phyloP scores from a whole-genome alignment of 2,113 vertebrate species.

The Cyanoderma ruficeps region DNA sequence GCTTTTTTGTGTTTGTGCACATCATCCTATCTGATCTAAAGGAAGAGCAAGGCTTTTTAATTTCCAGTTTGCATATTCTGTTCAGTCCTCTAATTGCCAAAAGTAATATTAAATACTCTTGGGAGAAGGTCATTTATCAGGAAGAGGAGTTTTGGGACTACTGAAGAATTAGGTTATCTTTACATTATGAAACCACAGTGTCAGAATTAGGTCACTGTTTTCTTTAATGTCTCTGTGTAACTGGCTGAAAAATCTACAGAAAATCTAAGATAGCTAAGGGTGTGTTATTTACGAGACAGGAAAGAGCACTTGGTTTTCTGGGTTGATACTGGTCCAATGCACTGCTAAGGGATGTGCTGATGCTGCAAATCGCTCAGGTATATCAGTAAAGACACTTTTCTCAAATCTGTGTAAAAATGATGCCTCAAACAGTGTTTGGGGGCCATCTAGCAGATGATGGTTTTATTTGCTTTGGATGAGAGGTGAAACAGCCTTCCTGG shows the following conservation, averaged over 20 bases:
- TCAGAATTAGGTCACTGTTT: slow-evolving; percentile 34
- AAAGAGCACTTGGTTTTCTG: background rate
- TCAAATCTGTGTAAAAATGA: background rate
- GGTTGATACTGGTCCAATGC: background rate
- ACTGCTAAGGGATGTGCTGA: background rate
- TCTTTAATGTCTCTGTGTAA: background rate
- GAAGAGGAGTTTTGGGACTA: background rate
- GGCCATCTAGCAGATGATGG: background rate
- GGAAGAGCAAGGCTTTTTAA: background rate
- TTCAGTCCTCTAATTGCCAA: background rate
- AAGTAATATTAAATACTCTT: background rate
- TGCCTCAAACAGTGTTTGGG: background rate
- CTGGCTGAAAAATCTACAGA: background rate
- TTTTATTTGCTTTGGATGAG: background rate
- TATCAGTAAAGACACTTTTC: background rate
- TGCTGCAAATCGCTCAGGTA: background rate
- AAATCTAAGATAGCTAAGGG: background rate
- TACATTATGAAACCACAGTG: slow-evolving; percentile 22
- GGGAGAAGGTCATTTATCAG: background rate
- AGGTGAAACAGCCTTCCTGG: background rate
- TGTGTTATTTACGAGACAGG: background rate
- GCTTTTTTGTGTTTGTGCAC: background rate
- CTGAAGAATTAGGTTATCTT: slow-evolving; percentile 36
- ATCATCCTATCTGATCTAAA: background rate
- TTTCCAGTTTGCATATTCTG: background rate